Evolutionary conservation across 1,140 invertebrate species (phyloP).

Genomic region (Ooceraea biroi): DNA sequence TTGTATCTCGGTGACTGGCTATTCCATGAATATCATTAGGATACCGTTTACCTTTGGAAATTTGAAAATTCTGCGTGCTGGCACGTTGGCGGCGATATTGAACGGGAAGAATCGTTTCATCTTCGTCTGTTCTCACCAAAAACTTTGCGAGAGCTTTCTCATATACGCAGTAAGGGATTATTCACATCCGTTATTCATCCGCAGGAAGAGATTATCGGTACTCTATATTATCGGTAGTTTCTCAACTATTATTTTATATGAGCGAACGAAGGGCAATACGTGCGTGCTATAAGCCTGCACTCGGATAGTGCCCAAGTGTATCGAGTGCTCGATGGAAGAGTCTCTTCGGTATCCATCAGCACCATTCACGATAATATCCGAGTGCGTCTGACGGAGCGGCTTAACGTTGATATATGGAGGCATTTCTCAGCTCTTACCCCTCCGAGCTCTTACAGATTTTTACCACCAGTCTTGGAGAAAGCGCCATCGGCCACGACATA

Average conservation of each 20-base stretch:
- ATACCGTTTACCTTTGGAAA: conserved; percentile 48
- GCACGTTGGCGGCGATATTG: conserved; percentile 25
- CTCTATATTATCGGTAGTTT: conserved; percentile 40
- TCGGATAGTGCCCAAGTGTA: conserved; percentile 56
- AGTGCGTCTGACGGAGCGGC: conserved; percentile 73
- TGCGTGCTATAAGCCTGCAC: conserved; percentile 3
- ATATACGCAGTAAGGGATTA: conserved; percentile 20
- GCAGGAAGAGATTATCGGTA: conserved; percentile 34
- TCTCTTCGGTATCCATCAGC: conserved; percentile 76
- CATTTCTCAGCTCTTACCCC: conserved; percentile 74
- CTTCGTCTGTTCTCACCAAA: neutral
- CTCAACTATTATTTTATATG: conserved; percentile 29
- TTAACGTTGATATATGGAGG: conserved; percentile 76
- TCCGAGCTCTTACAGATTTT: conserved; percentile 65
- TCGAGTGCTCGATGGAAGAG: conserved; percentile 71
- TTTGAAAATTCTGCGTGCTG: conserved; percentile 25
- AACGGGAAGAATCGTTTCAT: conserved; percentile 10
- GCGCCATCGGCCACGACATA: conserved; percentile 46
- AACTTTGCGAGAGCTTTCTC: neutral
- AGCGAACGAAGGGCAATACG: neutral
- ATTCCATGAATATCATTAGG: conserved; percentile 49
- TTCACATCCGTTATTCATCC: conserved; percentile 28
- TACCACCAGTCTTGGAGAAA: conserved; percentile 63
- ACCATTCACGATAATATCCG: conserved; percentile 76
- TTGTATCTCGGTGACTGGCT: conserved; percentile 30